Percentiles rank a stretch among this genome's conserved stretches.
These are phyloP conservation scores for Apotomis betuletana DNA, from an alignment of 2,888 invertebrate genomes.

Conservation along the genomic window DNA sequence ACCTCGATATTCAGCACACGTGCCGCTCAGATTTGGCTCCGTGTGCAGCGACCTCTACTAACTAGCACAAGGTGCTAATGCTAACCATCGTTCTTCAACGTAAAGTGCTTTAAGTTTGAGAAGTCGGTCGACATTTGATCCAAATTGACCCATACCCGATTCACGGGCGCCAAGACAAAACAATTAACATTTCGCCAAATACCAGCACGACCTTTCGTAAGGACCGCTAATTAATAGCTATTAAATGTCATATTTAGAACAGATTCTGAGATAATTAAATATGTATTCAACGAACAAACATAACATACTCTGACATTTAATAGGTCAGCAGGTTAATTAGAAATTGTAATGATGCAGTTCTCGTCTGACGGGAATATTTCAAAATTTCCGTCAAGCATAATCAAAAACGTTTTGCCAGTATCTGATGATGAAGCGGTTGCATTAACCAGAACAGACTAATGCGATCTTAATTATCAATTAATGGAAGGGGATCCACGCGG, in stretches of 20 bases:
- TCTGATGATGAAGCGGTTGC: slow-evolving; percentile 28
- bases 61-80: slow-evolving; percentile 47
- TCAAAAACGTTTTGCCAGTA: background rate
- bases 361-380: background rate
- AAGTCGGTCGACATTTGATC: slow-evolving; percentile 13
- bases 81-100: slow-evolving; percentile 20
- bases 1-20: slow-evolving; percentile 50
- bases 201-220: slow-evolving; percentile 59
- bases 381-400: slow-evolving; percentile 14
- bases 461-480: slow-evolving; percentile 63
- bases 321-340: slow-evolving; percentile 26
- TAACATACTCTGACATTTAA: slow-evolving; percentile 19
- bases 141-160: slow-evolving; percentile 45
- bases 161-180: slow-evolving; percentile 54
- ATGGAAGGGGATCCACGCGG: slow-evolving; percentile 41
- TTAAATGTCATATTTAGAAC: slow-evolving; percentile 10
- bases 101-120: slow-evolving; percentile 1
- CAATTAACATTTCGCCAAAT: slow-evolving; percentile 64
- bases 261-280: background rate
- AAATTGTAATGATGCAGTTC: slow-evolving; percentile 18
- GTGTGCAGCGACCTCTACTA: slow-evolving; percentile 52
- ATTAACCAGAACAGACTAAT: slow-evolving; percentile 46
- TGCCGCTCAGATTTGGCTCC: slow-evolving; percentile 52
- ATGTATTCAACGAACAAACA: background rate
- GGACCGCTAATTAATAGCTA: slow-evolving; percentile 34